phyloP scores from a whole-genome alignment of 2,888 invertebrate species.

The Strigamia maritima region DNA sequence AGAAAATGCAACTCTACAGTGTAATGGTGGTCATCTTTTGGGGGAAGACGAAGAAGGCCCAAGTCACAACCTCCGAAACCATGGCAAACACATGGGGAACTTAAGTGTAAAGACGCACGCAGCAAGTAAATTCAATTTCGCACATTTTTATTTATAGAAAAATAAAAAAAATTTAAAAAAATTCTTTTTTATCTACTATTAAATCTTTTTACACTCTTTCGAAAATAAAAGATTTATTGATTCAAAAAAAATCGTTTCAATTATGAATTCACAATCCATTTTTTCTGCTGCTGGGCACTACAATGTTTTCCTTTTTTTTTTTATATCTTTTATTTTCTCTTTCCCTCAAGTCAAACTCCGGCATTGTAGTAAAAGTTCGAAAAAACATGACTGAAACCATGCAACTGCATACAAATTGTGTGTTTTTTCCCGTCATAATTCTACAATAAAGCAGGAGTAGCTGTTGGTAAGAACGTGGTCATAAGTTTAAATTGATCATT shows the following conservation, averaged over 20 bases:
- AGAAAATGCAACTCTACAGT: neutral
- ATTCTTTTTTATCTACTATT: no score
- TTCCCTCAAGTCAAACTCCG: neutral
- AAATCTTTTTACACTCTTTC: no score
- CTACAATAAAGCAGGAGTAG: conserved; percentile 19
- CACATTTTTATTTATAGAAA: no score
- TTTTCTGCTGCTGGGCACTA: conserved; percentile 7
- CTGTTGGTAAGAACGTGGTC: conserved; percentile 20
- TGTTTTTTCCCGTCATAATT: conserved; percentile 7
- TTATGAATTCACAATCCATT: neutral
- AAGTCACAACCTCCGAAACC: neutral
- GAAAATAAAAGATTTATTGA: neutral
- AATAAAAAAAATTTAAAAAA: no score
- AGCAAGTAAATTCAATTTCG: neutral
- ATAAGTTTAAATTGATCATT: conserved; percentile 23
- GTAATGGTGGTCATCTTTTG: neutral
- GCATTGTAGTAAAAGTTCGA: neutral
- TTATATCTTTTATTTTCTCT: neutral
- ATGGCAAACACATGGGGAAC: neutral
- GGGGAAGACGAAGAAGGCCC: neutral
- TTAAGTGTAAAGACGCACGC: conserved; percentile 4
- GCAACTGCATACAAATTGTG: conserved; percentile 14
- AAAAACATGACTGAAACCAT: neutral
- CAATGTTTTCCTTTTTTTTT: neutral
- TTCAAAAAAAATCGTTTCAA: neutral